A percentile compares a stretch with the other conserved stretches of the same genome.
These are phyloP conservation scores for Dunckerocampus dactyliophorus DNA, from an alignment of 2,113 vertebrate genomes.

Conservation along the genomic window DNA sequence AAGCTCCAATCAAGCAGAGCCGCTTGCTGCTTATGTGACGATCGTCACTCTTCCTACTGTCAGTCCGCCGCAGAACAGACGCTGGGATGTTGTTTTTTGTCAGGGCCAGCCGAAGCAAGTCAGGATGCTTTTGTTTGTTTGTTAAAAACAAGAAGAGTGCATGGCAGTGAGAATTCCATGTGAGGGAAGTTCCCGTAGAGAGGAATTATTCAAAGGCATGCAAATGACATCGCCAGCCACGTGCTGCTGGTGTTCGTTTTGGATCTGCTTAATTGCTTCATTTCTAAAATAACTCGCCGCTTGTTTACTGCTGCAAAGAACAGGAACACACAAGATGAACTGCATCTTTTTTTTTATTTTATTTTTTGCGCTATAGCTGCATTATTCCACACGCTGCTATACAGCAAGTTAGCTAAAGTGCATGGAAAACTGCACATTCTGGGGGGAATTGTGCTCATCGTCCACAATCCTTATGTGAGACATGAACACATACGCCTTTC, in stretches of 20 bases:
- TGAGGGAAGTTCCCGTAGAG: slow-evolving; percentile 74
- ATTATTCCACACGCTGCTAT: slow-evolving; percentile 29
- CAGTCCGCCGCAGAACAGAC: slow-evolving; percentile 66
- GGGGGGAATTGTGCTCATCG: not conserved
- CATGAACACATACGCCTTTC: too few relatives aligned
- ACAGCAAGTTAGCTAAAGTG: not conserved
- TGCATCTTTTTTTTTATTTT: slow-evolving; percentile 29
- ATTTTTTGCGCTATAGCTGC: slow-evolving; percentile 16
- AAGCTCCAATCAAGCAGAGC: slow-evolving; percentile 58
- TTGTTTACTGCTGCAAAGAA: slow-evolving; percentile 72
- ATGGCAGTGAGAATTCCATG: slow-evolving; percentile 73
- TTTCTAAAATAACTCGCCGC: slow-evolving; percentile 77
- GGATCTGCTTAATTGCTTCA: slow-evolving; percentile 78
- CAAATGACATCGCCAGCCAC: slow-evolving; percentile 74
- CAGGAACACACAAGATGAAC: slow-evolving; percentile 38
- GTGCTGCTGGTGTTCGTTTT: slow-evolving; percentile 70
- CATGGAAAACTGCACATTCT: not conserved
- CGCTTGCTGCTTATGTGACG: not conserved
- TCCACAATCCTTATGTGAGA: too few relatives aligned
- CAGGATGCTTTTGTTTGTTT: slow-evolving; percentile 66
- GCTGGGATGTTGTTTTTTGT: slow-evolving; percentile 7
- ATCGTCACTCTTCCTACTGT: slow-evolving; percentile 11
- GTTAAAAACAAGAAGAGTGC: slow-evolving; percentile 74
- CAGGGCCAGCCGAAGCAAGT: slow-evolving; percentile 29
- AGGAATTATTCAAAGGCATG: slow-evolving; percentile 79